Base-by-base conservation (phyloP, 2,888 invertebrate genomes). In the Drosophila vallismaia region DNA sequence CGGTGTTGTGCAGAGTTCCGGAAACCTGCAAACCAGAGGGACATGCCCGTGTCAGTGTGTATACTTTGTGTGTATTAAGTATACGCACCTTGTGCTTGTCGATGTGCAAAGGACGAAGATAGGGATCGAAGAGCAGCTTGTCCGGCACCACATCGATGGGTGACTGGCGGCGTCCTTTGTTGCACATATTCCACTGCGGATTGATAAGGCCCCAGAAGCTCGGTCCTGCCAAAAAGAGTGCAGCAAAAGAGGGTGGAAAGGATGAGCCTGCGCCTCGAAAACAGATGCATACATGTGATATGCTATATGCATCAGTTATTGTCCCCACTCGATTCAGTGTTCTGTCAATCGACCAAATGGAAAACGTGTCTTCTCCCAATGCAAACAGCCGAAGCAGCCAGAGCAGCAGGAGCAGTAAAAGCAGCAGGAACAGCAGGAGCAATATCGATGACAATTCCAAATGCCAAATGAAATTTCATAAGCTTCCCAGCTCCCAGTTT, bases 201-300 rank as follows among this genome's bases (percentile, higher is more conserved):
- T 99, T 99, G 93, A 99, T 97, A 80, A 98, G 94, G 64, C 99
- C 99, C 99, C 99, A 99, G 93, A 98, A 99, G 62, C 97, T 96
- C 51, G 99, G 98, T 92, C 99, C 99, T 98, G 93, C 2, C 93
- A 75, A 10, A 67, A 46, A 45, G 24, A 54, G 36, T 28, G 29
- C 45, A 14, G 8, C n/a, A 12, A n/a, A 24, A 38, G 24, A 12
- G 12, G 19, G 14, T 4, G 8, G 19, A 56, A 49, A 31, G 38
- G 29, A 45, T 45, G 44, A 36, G 36, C 36, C 36, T 36, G 0
- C 6, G 10, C 4, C 9, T 10, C 28, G 7, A 12, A 49, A 50
- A 60, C 29, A 6, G n/a, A 29, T 29, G 38, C 29, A 42, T 33
- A 45, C 26, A 51, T 50, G 45, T 36, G 48, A n/a, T 51, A 48